These are phyloP conservation scores for Scaptomyza caliginosa DNA, from an alignment of 2,888 invertebrate genomes.

Conservation along the genomic window DNA sequence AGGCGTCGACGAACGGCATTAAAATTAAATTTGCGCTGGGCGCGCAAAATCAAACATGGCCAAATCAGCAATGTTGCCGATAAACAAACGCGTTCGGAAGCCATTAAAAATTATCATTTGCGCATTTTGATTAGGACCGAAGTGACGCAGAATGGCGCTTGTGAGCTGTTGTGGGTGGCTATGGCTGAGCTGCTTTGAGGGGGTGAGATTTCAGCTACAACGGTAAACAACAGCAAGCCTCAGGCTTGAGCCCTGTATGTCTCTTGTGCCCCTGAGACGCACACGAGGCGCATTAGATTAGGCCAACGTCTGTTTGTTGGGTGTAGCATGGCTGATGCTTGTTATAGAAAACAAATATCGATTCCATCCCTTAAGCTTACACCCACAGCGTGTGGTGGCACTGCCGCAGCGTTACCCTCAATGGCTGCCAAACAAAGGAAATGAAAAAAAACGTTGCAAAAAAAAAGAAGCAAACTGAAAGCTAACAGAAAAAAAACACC, in stretches of 20 bases:
- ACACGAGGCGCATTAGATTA: slow-evolving; percentile 72
- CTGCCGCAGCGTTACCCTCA: slow-evolving; percentile 65
- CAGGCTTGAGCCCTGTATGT: slow-evolving; percentile 7
- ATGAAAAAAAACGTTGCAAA: slow-evolving; percentile 53
- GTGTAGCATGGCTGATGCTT: slow-evolving; percentile 46
- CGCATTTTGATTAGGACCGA: slow-evolving; percentile 73
- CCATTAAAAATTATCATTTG: slow-evolving; percentile 82
- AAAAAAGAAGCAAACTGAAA: slow-evolving; percentile 29
- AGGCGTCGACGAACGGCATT: slow-evolving; percentile 50
- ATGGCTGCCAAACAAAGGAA: slow-evolving; percentile 79
- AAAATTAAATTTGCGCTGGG: slow-evolving; percentile 74
- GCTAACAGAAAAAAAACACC: slow-evolving; percentile 47
- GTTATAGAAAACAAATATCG: slow-evolving; percentile 78
- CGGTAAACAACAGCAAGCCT: slow-evolving; percentile 55
- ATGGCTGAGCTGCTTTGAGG: neutral
- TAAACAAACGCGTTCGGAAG: slow-evolving; percentile 80
- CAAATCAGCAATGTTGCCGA: slow-evolving; percentile 76
- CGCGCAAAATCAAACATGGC: slow-evolving; percentile 66
- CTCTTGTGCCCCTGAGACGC: slow-evolving; percentile 64
- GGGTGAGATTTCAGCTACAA: slow-evolving; percentile 12
- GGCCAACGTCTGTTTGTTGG: slow-evolving; percentile 53
- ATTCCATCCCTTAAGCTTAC: slow-evolving; percentile 78
- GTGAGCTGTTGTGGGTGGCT: neutral
- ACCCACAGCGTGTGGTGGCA: slow-evolving; percentile 56
- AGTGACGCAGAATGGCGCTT: neutral